These are phyloP conservation scores for Leptopilina syphax DNA, from an alignment of 2,888 invertebrate species.

Conservation along the genomic window DNA sequence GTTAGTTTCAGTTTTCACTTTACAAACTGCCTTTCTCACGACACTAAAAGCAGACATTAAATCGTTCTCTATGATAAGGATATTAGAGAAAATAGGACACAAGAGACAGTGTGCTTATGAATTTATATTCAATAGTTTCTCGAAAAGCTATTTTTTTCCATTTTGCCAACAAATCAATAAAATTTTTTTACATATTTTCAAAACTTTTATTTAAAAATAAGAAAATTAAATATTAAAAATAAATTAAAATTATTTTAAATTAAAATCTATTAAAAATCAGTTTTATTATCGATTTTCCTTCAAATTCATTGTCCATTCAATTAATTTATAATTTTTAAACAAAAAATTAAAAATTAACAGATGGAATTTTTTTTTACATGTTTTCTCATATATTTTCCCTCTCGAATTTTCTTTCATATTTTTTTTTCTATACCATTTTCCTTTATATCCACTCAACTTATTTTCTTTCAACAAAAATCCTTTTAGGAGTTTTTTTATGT, in stretches of 20 bases:
- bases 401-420: too few relatives aligned
- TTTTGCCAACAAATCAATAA: neutral
- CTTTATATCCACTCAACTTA: too few relatives aligned
- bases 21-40: neutral
- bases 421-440: too few relatives aligned
- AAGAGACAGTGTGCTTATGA: conserved; percentile 1
- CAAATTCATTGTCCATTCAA: neutral
- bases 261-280: neutral
- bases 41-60: conserved; percentile 18
- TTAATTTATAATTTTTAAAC: neutral
- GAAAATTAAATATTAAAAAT: too few relatives aligned
- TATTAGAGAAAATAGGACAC: conserved; percentile 18
- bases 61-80: conserved; percentile 9
- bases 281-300: neutral
- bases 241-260: too few relatives aligned
- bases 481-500: too few relatives aligned
- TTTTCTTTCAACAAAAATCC: too few relatives aligned
- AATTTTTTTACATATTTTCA: neutral
- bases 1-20: neutral
- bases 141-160: too few relatives aligned
- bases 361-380: too few relatives aligned
- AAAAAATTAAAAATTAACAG: too few relatives aligned
- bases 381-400: too few relatives aligned
- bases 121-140: neutral
- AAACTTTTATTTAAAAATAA: too few relatives aligned